These are phyloP conservation scores for Spizella passerina DNA, from an alignment of 2,797 vertebrate species.

Conservation along the genomic window DNA sequence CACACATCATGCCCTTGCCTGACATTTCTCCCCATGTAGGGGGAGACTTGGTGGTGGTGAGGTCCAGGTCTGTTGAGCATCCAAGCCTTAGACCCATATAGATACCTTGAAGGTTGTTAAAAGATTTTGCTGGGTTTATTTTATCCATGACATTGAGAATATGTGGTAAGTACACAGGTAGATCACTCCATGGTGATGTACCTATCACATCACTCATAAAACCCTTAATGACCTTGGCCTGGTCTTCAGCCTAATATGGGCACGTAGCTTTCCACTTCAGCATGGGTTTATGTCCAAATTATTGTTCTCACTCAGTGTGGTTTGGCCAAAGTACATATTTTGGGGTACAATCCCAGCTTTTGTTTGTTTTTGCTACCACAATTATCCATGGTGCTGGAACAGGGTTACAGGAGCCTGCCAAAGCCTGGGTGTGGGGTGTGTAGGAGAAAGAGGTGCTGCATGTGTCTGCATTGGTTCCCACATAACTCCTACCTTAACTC, in stretches of 20 bases:
- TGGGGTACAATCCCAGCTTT: neutral
- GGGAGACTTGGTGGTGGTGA: neutral
- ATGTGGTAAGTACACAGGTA: neutral
- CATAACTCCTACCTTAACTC: neutral
- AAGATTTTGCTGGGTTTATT: neutral
- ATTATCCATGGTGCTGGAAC: neutral
- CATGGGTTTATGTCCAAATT: neutral
- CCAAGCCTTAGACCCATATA: neutral
- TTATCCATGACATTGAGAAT: neutral
- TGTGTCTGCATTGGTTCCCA: neutral
- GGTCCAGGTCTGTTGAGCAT: neutral
- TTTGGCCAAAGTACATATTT: neutral
- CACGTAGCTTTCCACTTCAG: neutral
- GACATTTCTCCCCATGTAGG: accelerated
- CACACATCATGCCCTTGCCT: accelerated
- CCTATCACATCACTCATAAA: neutral
- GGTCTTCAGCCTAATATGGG: neutral
- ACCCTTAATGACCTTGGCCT: neutral
- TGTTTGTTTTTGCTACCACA: neutral
- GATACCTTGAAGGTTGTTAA: neutral
- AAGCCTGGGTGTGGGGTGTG: neutral
- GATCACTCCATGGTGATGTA: neutral
- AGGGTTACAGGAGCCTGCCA: neutral
- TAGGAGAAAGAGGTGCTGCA: neutral
- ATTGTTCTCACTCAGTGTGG: neutral